Evolutionary conservation across 1,140 invertebrate species (phyloP).

Genomic region (Zaprionus ghesquierei): DNA sequence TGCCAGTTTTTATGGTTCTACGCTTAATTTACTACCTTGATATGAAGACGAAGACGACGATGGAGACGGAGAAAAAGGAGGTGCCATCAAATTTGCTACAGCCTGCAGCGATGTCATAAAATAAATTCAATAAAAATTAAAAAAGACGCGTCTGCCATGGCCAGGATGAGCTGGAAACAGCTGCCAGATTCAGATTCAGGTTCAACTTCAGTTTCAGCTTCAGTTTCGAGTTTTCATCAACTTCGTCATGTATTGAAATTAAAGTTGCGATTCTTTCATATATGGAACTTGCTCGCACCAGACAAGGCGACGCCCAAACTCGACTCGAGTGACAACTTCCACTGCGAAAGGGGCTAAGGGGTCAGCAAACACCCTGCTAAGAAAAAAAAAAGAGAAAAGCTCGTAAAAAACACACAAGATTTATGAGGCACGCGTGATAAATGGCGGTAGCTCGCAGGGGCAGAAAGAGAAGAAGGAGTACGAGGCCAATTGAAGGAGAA

Average conservation of each 20-base stretch:
- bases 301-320: slow-evolving; percentile 64
- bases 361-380: background rate
- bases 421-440: slow-evolving; percentile 33
- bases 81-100: slow-evolving; percentile 51
- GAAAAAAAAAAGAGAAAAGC: background rate
- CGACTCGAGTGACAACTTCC: slow-evolving; percentile 32
- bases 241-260: background rate
- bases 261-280: slow-evolving; percentile 37
- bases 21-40: slow-evolving; percentile 74
- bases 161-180: slow-evolving; percentile 44
- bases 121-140: slow-evolving; percentile 78
- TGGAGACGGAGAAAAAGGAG: background rate
- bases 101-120: slow-evolving; percentile 69
- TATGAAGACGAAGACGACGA: slow-evolving; percentile 19
- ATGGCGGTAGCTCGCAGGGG: background rate
- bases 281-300: slow-evolving; percentile 42
- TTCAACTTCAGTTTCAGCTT: slow-evolving; percentile 11
- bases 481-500: background rate
- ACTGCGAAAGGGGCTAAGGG: slow-evolving; percentile 18
- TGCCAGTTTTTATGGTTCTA: slow-evolving; percentile 75
- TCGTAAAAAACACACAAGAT: slow-evolving; percentile 47
- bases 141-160: slow-evolving; percentile 42
- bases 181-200: slow-evolving; percentile 19
- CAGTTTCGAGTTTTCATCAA: slow-evolving; percentile 28
- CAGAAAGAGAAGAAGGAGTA: background rate